Evolutionary conservation across 2,113 vertebrate species (phyloP).

Genomic region (Paracanthobrama guichenoti): DNA sequence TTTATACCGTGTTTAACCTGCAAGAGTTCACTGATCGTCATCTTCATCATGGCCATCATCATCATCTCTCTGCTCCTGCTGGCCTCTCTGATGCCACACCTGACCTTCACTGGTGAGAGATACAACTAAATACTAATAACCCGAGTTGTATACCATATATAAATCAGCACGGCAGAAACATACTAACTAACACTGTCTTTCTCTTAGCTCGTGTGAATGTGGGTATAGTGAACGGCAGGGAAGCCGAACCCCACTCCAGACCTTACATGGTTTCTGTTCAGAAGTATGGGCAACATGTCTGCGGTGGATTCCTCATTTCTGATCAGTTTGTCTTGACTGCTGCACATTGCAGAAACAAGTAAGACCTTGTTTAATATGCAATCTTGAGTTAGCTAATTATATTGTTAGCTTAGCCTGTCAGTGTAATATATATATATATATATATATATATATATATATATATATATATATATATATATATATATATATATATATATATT

Average conservation of each 20-base stretch:
- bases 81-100: neutral
- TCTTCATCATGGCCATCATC: neutral
- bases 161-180: too few relatives aligned
- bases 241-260: neutral
- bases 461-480: too few relatives aligned
- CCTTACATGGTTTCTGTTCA: neutral
- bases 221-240: neutral
- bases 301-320: neutral
- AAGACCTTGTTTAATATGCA: neutral
- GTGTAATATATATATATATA: too few relatives aligned
- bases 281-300: fast-evolving
- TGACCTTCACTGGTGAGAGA: neutral
- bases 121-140: too few relatives aligned
- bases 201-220: neutral
- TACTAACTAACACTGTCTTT: neutral
- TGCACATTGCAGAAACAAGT: neutral
- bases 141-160: too few relatives aligned
- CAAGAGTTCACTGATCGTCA: too few relatives aligned
- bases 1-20: too few relatives aligned
- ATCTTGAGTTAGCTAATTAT: too few relatives aligned
- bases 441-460: too few relatives aligned
- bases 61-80: constrained; percentile 19
- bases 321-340: neutral
- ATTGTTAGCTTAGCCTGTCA: too few relatives aligned
- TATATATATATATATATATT: too few relatives aligned